phyloP scores from a whole-genome alignment of 2,797 vertebrate genomes.

The Zonotrichia albicollis region DNA sequence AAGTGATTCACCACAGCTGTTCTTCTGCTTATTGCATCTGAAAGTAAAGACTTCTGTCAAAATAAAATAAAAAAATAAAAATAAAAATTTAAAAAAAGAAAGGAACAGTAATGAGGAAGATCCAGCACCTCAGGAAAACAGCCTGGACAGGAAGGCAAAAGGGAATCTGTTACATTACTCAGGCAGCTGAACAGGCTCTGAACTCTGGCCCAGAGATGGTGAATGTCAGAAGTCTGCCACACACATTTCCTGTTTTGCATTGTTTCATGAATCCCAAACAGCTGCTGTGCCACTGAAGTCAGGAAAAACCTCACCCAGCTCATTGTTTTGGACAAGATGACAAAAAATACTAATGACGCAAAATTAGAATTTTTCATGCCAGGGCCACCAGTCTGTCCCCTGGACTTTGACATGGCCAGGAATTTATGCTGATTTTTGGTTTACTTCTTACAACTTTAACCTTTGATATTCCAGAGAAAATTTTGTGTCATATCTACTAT shows the following conservation, averaged over 20 bases:
- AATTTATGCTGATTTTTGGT: background rate
- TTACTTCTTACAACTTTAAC: background rate
- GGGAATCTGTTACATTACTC: conserved; percentile 30
- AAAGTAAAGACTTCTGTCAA: background rate
- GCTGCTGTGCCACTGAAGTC: conserved; percentile 35
- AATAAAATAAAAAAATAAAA: background rate
- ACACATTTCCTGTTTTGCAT: conserved; percentile 58
- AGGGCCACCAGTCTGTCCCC: background rate
- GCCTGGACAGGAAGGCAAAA: conserved; percentile 22
- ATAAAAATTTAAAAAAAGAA: background rate
- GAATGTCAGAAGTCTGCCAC: conserved; percentile 6
- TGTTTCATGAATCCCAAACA: conserved; percentile 52
- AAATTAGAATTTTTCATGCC: conserved; percentile 39
- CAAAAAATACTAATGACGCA: conserved; percentile 59
- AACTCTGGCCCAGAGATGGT: background rate
- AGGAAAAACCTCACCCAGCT: conserved; percentile 50
- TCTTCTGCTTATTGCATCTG: background rate
- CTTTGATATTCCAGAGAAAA: background rate
- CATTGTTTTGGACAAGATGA: conserved; percentile 20
- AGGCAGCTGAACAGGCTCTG: background rate
- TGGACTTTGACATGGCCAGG: background rate
- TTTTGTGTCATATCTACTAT: background rate
- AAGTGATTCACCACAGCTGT: background rate
- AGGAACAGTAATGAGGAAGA: background rate
- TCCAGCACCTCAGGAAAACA: conserved; percentile 15